Percentiles rank a stretch among this genome's conserved stretches.
Conservation (phyloP, 1,140 invertebrate genomes). For the Drosophila subobscura region DNA sequence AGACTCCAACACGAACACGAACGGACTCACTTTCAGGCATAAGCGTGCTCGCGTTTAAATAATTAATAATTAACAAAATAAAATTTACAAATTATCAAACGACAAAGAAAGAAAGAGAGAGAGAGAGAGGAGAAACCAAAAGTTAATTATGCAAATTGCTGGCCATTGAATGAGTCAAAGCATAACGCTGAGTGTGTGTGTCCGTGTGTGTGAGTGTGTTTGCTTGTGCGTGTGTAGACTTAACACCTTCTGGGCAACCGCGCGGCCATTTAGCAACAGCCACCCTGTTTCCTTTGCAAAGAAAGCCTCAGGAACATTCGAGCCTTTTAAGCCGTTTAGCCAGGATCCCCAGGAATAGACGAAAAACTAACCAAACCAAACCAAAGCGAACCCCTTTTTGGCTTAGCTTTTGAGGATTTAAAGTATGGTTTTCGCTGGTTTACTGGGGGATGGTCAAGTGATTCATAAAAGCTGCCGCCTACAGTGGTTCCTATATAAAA, state of each 20-base stretch:
- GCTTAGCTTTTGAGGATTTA: conserved; percentile 32
- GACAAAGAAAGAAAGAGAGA: conserved; percentile 12
- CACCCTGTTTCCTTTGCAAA: conserved; percentile 4
- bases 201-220: conserved; percentile 13
- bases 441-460: conserved; percentile 39
- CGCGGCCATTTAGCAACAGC: too few species aligned
- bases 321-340: conserved; percentile 69
- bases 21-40: conserved; percentile 16
- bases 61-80: conserved; percentile 39
- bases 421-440: conserved; percentile 36
- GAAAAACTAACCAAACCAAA: conserved; percentile 43
- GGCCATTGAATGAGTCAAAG: conserved; percentile 7
- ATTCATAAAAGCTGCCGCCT: conserved; percentile 36
- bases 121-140: background rate
- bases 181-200: conserved; percentile 4
- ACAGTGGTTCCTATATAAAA: conserved; percentile 31
- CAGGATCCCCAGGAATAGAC: conserved; percentile 47
- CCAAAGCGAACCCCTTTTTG: conserved; percentile 40
- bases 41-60: conserved; percentile 41
- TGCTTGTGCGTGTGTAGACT: conserved; percentile 14
- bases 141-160: conserved; percentile 39
- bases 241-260: conserved; percentile 54
- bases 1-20: conserved; percentile 22
- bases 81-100: conserved; percentile 12
- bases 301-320: conserved; percentile 54